Base-by-base conservation (phyloP, 2,113 vertebrate species). In the Oncorhynchus tshawytscha region DNA sequence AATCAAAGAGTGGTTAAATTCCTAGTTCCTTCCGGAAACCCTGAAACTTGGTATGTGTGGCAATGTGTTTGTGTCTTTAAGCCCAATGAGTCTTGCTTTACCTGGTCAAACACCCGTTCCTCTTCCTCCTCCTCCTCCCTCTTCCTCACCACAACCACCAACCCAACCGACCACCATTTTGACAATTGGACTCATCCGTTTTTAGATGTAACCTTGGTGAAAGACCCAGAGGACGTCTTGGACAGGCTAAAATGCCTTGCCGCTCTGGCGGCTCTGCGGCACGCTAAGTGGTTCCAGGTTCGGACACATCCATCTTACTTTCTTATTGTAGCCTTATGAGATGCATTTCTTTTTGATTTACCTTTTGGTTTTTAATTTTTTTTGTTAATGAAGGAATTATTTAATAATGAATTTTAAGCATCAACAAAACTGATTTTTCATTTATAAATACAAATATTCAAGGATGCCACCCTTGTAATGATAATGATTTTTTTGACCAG, bases 281-380 rank as follows among this genome's bases (percentile, higher is more conserved):
- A 99, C 97, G 97, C 98, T 97, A 99, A 99, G 98, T 99, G 98
- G 98, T 99, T 99, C 96, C 98, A 99, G 98, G 98, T 99, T 99
- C 94, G 98, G 95, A 98, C 51, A 96, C 96, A 99, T 99, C 95
- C 98, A 27, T 99, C 98, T 99, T 98, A 96, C 94, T 99, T 98
- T 96, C 93, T 97, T 97, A 92, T 95, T 97, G 98, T 99, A 97
- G 96, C 97, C 97, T 99, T 99, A 99, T 99, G 98, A 96, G 96
- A 98, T 91, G 87, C 81, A 81, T 91, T 87, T 27, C 3, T 27
- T 39, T 80, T 85, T 84, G 80, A 2, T 2, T 83, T 67, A 70
- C 78, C 74, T 78, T 80, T 81, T 87, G 86, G 87, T 79, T 79
- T 83, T 87, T 75, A 68, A 73, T 82, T 82, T 79, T 71, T 72